Percentiles rank a stretch among this genome's conserved stretches.
Conservation (phyloP, 2,888 invertebrate species). For the Drosophila barbarae region DNA sequence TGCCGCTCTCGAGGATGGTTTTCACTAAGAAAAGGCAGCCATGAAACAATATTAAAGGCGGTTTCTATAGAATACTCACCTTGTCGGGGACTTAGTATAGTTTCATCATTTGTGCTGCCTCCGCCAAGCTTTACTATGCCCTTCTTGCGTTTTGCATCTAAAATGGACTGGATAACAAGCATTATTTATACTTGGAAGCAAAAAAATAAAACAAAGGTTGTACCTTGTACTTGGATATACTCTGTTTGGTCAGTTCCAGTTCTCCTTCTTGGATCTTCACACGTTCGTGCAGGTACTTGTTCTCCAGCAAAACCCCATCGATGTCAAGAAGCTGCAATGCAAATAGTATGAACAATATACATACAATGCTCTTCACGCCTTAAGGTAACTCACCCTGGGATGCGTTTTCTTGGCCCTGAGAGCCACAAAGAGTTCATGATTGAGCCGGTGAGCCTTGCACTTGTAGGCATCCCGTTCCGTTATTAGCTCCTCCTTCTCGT, state of each 20-base stretch:
- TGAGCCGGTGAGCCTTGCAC: conserved; percentile 89
- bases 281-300: conserved; percentile 90
- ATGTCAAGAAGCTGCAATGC: conserved; percentile 84
- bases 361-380: fast-evolving
- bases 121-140: conserved; percentile 85
- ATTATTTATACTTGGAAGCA: neutral
- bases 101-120: conserved; percentile 82
- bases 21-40: conserved; percentile 81
- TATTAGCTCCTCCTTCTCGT: conserved; percentile 91
- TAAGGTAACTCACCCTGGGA: conserved; percentile 64
- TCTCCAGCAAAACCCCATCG: conserved; percentile 89
- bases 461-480: conserved; percentile 91
- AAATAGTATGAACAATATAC: neutral
- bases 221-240: conserved; percentile 88
- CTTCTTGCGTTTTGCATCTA: conserved; percentile 87
- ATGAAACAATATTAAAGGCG: neutral
- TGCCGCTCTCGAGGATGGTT: conserved; percentile 85
- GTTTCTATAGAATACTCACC: conserved; percentile 80
- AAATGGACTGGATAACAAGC: conserved; percentile 81
- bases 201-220: no score
- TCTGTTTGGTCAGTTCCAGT: conserved; percentile 86
- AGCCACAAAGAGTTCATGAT: conserved; percentile 88
- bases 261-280: conserved; percentile 89
- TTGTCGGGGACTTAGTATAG: conserved; percentile 90
- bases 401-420: conserved; percentile 80